Conservation (phyloP, 2,888 invertebrate genomes). For the Cantharis rufa region DNA sequence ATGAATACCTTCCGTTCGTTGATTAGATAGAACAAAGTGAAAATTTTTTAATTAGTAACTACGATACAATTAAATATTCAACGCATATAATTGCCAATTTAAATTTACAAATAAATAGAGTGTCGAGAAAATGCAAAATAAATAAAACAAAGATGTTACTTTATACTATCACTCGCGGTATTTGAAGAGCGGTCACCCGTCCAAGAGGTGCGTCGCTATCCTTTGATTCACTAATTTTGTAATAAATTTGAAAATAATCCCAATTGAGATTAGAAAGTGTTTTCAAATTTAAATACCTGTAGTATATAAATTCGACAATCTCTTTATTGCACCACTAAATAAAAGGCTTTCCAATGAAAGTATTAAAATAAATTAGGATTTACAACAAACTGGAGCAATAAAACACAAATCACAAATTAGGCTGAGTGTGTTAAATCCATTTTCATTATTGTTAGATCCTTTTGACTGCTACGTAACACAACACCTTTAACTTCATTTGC, state of each 20-base stretch:
- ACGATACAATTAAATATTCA: background rate
- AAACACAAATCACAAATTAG: background rate
- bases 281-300: background rate
- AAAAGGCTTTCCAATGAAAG: background rate
- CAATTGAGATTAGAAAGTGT: background rate
- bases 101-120: background rate
- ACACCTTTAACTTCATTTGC: background rate
- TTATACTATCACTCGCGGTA: background rate
- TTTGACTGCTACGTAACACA: background rate
- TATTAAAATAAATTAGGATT: background rate
- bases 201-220: too few species aligned
- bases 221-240: too few species aligned
- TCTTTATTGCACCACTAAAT: background rate
- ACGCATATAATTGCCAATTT: background rate
- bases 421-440: background rate
- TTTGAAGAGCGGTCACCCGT: background rate
- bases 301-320: background rate
- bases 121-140: too few species aligned
- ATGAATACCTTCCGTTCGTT: background rate
- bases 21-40: background rate
- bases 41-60: background rate
- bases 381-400: background rate
- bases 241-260: too few species aligned
- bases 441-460: background rate
- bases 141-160: too few species aligned